Conservation (phyloP, 2,888 invertebrate genomes). For the Patella depressa region DNA sequence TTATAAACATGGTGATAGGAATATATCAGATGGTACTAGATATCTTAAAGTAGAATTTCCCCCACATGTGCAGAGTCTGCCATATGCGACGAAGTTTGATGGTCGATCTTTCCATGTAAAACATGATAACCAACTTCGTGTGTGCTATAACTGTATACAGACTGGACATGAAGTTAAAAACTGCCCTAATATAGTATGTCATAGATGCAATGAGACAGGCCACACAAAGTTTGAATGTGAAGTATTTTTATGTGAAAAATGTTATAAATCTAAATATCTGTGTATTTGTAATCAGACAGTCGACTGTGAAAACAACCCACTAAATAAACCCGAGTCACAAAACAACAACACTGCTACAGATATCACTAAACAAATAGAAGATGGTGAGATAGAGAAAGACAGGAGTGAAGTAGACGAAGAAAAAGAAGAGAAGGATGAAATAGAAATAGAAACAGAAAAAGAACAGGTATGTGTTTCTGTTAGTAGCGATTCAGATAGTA, state of each 20-base stretch:
- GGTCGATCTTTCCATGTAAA: background rate
- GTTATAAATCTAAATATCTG: background rate
- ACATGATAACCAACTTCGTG: background rate
- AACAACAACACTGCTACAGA: no score
- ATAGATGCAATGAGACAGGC: background rate
- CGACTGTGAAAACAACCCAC: no score
- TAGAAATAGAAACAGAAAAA: no score
- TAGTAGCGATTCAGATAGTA: no score
- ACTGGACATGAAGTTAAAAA: background rate
- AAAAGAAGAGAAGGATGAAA: no score
- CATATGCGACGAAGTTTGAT: background rate
- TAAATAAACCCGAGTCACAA: no score
- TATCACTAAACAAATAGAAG: no score
- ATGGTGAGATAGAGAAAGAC: no score
- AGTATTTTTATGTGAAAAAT: background rate
- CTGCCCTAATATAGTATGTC: background rate
- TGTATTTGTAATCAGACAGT: background rate
- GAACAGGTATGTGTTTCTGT: no score
- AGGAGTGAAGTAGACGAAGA: no score
- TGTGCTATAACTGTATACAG: background rate
- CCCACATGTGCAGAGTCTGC: background rate
- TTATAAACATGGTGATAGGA: background rate
- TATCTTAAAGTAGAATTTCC: background rate
- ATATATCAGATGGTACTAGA: background rate
- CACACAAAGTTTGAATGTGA: background rate